Evolutionary conservation across 2,888 invertebrate species (phyloP).

Genomic region (Pyrocoelia pectoralis): DNA sequence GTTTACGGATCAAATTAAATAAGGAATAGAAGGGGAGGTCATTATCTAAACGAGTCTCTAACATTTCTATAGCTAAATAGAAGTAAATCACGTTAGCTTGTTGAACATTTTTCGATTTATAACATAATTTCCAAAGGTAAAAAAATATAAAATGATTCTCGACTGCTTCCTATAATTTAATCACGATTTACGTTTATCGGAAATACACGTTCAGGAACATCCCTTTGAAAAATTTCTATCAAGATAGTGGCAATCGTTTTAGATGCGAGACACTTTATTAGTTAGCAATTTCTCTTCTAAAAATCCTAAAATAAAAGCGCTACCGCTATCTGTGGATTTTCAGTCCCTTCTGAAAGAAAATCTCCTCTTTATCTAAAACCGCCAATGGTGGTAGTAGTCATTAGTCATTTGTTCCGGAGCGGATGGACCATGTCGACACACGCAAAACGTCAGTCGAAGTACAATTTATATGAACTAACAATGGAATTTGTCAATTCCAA

Average conservation of each 20-base stretch:
- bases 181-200: too few species aligned
- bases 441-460: constrained; percentile 54
- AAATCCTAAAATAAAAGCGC: constrained; percentile 23
- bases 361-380: constrained; percentile 20
- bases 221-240: background rate
- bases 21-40: too few species aligned
- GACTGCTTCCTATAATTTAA: too few species aligned
- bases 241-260: constrained; percentile 16
- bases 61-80: too few species aligned
- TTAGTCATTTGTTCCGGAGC: constrained; percentile 56
- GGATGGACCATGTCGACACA: constrained; percentile 55
- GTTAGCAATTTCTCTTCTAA: constrained; percentile 20
- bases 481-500: constrained; percentile 58
- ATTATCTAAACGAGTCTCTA: too few species aligned
- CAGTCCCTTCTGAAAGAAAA: constrained; percentile 12
- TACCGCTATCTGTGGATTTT: constrained; percentile 14
- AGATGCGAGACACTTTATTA: constrained; percentile 19
- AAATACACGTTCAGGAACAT: too few species aligned
- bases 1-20: too few species aligned
- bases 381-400: constrained; percentile 39
- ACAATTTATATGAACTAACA: constrained; percentile 55
- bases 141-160: too few species aligned
- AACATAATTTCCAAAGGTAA: too few species aligned
- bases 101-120: too few species aligned
- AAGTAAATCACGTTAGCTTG: too few species aligned